Conservation (phyloP, 2,113 vertebrate genomes). For the Acrocephalus arundinaceus region DNA sequence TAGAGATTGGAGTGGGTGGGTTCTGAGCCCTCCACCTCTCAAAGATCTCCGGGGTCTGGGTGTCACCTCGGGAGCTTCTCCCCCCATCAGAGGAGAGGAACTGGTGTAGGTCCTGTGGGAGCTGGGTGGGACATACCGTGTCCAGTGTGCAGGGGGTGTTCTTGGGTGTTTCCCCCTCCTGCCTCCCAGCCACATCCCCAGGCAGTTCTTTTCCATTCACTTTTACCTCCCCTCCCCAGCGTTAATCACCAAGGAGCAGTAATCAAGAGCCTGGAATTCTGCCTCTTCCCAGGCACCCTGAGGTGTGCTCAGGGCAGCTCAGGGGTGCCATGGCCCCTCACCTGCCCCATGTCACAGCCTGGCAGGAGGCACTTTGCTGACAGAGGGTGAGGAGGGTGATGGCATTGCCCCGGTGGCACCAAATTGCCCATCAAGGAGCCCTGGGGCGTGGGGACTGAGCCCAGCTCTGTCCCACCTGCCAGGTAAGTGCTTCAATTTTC, state of each 20-base stretch:
- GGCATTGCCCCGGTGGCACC: not conserved
- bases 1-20: accelerated
- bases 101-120: accelerated
- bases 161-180: not conserved
- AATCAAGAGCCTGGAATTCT: not conserved
- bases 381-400: not conserved
- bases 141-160: not conserved
- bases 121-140: accelerated
- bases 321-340: not conserved
- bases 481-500: not conserved
- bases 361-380: not conserved
- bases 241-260: not conserved
- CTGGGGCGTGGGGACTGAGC: not conserved
- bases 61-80: not conserved
- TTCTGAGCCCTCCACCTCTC: not conserved
- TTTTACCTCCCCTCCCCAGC: not conserved
- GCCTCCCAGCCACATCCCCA: not conserved
- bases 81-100: not conserved
- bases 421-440: not conserved
- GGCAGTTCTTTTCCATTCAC: not conserved
- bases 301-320: not conserved
- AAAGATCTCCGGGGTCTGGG: not conserved
- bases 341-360: not conserved
- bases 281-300: not conserved
- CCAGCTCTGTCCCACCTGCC: not conserved